Conservation (phyloP, 2,797 vertebrate genomes). For the Mycteria americana region DNA sequence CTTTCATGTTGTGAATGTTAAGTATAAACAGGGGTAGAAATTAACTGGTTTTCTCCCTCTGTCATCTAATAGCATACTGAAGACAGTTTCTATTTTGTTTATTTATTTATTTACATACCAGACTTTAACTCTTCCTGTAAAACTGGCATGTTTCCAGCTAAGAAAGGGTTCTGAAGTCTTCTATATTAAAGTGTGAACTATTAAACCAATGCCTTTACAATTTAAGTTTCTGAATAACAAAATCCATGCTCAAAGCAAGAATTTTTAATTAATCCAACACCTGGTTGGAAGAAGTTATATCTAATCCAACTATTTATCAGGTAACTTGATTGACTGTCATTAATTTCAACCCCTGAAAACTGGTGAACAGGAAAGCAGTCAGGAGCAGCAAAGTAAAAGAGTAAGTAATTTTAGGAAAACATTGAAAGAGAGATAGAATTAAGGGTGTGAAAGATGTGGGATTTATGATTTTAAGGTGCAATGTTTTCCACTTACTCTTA, state of each 20-base stretch:
- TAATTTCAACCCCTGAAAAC: conserved; percentile 80
- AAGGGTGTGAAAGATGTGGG: conserved; percentile 74
- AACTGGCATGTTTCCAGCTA: conserved; percentile 35
- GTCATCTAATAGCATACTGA: conserved; percentile 37
- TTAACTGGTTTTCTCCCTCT: conserved; percentile 70
- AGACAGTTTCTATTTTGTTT: background rate
- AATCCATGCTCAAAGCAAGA: background rate
- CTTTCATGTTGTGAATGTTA: conserved; percentile 58
- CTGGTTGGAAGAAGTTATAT: conserved; percentile 5
- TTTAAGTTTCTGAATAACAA: conserved; percentile 10
- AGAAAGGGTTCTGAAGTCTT: conserved; percentile 38
- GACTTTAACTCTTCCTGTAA: conserved; percentile 29
- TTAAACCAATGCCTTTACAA: conserved; percentile 26
- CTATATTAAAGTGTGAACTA: background rate
- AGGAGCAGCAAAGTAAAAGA: conserved; percentile 83
- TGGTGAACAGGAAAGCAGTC: conserved; percentile 74
- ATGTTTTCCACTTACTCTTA: conserved; percentile 98
- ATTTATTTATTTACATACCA: background rate
- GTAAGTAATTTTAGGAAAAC: conserved; percentile 84
- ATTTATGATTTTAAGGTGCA: conserved; percentile 79
- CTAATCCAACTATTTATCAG: conserved; percentile 47
- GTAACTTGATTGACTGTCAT: conserved; percentile 45
- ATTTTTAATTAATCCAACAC: conserved; percentile 38
- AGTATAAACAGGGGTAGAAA: conserved; percentile 79
- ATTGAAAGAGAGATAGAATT: conserved; percentile 78